Conservation (phyloP, 2,888 invertebrate species). For the Leucophenga montana region DNA sequence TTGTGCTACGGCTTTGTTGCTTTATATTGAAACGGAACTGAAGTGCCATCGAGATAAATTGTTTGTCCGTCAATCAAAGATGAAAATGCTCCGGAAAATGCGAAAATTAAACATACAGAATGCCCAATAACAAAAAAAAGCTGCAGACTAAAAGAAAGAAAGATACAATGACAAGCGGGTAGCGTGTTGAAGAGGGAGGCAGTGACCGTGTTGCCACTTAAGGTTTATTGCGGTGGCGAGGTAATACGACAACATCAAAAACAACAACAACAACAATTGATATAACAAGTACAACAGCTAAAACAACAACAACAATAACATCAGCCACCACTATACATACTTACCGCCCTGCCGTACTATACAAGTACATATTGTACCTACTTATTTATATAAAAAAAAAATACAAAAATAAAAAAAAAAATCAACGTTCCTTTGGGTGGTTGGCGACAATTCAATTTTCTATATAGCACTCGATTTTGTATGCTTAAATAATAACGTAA, state of each 20-base stretch:
- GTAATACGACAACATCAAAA: slow-evolving; percentile 39
- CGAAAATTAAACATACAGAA: slow-evolving; percentile 63
- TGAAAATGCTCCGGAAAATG: slow-evolving; percentile 64
- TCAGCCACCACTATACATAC: slow-evolving; percentile 33
- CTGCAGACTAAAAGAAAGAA: background rate
- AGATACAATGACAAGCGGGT: background rate
- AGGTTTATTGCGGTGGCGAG: slow-evolving; percentile 59
- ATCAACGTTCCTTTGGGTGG: slow-evolving; percentile 2
- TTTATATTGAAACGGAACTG: slow-evolving; percentile 35
- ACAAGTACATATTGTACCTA: background rate
- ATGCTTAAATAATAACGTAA: slow-evolving; percentile 8
- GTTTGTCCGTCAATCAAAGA: slow-evolving; percentile 68
- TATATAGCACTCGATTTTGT: slow-evolving; percentile 9
- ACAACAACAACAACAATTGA: slow-evolving; percentile 40
- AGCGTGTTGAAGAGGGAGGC: slow-evolving; percentile 19
- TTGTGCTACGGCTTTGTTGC: background rate
- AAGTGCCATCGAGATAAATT: slow-evolving; percentile 64
- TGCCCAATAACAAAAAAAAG: slow-evolving; percentile 27
- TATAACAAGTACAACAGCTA: slow-evolving; percentile 27
- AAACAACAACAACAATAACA: slow-evolving; percentile 35
- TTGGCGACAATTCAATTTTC: background rate
- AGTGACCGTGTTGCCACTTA: slow-evolving; percentile 51
- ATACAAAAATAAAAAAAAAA: background rate
- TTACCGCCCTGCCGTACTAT: background rate
- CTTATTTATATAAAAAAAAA: slow-evolving; percentile 14